These are phyloP conservation scores for Calcarius lapponicus DNA, from an alignment of 2,797 vertebrate genomes.

Conservation along the genomic window DNA sequence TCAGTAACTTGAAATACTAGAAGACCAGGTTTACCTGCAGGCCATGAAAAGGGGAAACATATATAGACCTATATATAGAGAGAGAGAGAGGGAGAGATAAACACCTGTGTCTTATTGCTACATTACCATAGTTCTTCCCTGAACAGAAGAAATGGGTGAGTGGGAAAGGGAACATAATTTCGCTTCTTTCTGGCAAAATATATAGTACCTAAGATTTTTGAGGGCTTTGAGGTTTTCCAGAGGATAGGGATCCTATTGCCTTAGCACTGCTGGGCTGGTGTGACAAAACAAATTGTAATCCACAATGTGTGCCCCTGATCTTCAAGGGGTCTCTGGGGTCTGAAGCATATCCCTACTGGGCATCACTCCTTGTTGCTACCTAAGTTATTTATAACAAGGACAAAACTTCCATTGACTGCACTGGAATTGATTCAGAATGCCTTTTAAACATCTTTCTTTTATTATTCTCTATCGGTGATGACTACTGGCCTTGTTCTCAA, in stretches of 20 bases:
- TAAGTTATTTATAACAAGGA: background rate
- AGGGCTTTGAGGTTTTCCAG: background rate
- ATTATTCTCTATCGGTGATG: background rate
- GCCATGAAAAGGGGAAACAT: background rate
- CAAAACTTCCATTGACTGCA: background rate
- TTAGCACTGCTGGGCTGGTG: background rate
- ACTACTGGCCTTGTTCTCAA: background rate
- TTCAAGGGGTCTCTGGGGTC: background rate
- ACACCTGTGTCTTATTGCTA: background rate
- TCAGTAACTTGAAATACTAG: background rate
- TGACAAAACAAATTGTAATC: background rate
- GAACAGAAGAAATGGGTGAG: background rate
- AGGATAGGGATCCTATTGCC: background rate
- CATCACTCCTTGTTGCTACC: background rate
- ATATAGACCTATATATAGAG: too few relatives aligned
- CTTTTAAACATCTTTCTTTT: background rate
- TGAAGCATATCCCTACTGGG: background rate
- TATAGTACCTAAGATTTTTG: background rate
- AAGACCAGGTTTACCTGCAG: background rate
- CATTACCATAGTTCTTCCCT: background rate
- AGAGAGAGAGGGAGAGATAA: background rate
- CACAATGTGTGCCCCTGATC: rapidly evolving
- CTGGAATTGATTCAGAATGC: background rate
- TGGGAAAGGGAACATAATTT: background rate
- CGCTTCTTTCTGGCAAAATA: background rate